Base-by-base conservation (phyloP, 2,888 invertebrate genomes). In the Cryptocephalus primarius region DNA sequence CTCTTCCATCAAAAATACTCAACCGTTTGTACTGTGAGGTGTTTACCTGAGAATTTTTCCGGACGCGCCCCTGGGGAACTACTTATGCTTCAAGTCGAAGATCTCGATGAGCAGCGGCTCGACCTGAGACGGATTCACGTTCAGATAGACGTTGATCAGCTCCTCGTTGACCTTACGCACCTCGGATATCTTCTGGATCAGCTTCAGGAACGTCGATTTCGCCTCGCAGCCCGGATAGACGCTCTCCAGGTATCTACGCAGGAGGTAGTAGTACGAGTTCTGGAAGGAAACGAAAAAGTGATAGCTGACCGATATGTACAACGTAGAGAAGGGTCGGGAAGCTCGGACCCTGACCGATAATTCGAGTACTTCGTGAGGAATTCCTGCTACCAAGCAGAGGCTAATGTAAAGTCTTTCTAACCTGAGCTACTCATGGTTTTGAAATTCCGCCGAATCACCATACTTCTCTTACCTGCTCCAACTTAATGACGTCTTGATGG, bases 81-180 rank as follows among this genome's bases (percentile, higher is more conserved):
- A 36, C 13, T 43, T 22, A 34, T 32, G 13, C 36, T 92, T 92
- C 51, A 95, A 75, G 73, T 95, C 94, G 61, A 96, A 92, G 64
- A 96, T 92, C 76, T 96, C 95, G 67, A 94, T 85, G 40, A 96
- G 75, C 34, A 96, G 73, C 0, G 95, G 96, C 61, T 94, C 94
- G 40, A 96, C 88, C 64, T 86, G 82, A 49, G 83, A 78, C 32
- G 95, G 93, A 74, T 95, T 92, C 1, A 93, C 89, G 70, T 94
- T 89, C 31, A 95, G 75, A 68, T 93, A 90, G 4, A 94, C 89
- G 36, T 86, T 84, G 8, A 94, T 88, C n/a, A 94, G 85, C 59
- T 89, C 88, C 58, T 92, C 91, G 49, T 92, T 90, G 44, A 95
- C 74, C 61, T 83, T 83, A 56, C 90, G 84, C 14, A 96, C 79